Base-by-base conservation (phyloP, 2,113 vertebrate species). In the Dromas ardeola region DNA sequence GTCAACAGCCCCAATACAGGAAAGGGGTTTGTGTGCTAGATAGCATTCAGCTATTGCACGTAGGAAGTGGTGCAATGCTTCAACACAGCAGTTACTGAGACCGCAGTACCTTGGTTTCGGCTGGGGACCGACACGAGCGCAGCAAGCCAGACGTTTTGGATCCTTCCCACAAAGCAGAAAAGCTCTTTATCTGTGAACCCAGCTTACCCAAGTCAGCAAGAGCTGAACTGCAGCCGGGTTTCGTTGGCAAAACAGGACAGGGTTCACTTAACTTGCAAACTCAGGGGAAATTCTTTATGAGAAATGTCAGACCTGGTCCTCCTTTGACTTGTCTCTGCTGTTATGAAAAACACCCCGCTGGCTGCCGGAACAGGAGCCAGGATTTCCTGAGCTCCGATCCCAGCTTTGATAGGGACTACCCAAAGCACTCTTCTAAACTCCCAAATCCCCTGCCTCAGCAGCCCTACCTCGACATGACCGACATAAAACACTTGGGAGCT, bases 401-500 rank as follows among this genome's bases (percentile, higher is more conserved):
- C 85, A 79, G 55, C 61, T 94, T 81, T 50, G 55, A 70, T 58
- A 27, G 23, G 34, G 29, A 20, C 17, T 53, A 67, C 56, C 49
- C 29, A 7, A 85, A 78, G 67, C 30, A 63, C 49, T 22, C 15
- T 0, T 82, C 53, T 40, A 86, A 61, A 62, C 36, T 23, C 36
- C 25, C 45, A 52, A 40, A 65, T 45, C 34, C 40, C 81, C 47
- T 55, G 20, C 56, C 32, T 61, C 19, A 18, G 52, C 23, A 18
- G 88, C 49, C 34, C 53, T 65, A 20, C 16, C 42, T 58, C 0
- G 0, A 11, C 12, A 42, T 1, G 7, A 72, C 43, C 0, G 0
- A 63, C 23, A 1, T 0, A 40, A 78, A 79, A 20, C 38, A 59
- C 58, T 11, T 25, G 47, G 30, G 61, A 84, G 63, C 40, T 72